Conservation (phyloP, 2,888 invertebrate species). For the Epistrophella euchroma region DNA sequence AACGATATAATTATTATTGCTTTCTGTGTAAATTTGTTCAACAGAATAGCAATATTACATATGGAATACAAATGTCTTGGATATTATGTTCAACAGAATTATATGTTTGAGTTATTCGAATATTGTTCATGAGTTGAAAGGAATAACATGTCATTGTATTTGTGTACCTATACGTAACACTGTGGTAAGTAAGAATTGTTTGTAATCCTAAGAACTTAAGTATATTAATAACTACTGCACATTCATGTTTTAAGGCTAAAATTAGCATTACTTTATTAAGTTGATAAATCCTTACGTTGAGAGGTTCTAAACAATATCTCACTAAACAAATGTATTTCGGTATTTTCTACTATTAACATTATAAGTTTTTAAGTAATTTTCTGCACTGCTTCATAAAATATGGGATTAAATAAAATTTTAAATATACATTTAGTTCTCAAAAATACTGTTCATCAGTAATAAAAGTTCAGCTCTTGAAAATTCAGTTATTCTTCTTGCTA, state of each 20-base stretch:
- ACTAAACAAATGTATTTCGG: no score
- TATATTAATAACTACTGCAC: background rate
- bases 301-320: no score
- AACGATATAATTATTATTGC: background rate
- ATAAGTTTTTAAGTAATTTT: no score
- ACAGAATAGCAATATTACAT: background rate
- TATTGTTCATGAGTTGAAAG: constrained; percentile 1
- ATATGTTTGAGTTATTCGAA: constrained; percentile 8
- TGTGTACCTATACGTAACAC: background rate
- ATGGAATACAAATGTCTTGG: background rate
- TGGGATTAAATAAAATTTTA: no score
- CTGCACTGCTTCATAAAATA: no score
- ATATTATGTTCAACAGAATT: background rate
- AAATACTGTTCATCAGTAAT: no score
- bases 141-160: background rate
- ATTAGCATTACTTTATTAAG: no score
- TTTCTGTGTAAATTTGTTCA: background rate
- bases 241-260: background rate
- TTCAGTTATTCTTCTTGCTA: no score
- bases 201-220: background rate
- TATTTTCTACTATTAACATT: no score
- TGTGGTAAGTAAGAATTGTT: background rate
- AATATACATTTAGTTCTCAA: no score
- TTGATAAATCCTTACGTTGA: no score
- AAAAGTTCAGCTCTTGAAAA: no score